phyloP scores from a whole-genome alignment of 2,113 vertebrate species.

The Sturnira hondurensis region DNA sequence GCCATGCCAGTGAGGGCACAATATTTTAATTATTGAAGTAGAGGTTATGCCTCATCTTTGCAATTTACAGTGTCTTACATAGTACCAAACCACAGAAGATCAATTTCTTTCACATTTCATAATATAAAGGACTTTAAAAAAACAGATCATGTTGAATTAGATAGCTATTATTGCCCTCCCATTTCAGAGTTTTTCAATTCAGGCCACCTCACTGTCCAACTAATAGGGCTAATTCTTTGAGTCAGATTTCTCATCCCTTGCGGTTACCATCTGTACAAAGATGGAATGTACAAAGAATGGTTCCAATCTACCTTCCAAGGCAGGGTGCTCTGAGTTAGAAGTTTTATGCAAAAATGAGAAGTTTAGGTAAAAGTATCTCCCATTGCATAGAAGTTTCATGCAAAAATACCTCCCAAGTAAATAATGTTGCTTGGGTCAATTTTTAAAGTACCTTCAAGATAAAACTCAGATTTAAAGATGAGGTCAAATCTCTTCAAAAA shows the following conservation, averaged over 20 bases:
- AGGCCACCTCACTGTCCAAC: background rate
- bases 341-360: background rate
- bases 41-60: background rate
- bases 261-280: accelerated
- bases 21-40: background rate
- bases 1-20: too few species aligned
- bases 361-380: too few species aligned
- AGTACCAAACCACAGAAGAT: background rate
- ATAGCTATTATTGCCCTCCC: background rate
- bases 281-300: too few species aligned
- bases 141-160: background rate
- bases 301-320: background rate
- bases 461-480: constrained; percentile 47
- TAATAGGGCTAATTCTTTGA: background rate
- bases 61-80: background rate
- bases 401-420: background rate
- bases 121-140: background rate
- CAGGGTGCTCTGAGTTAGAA: background rate
- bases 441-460: background rate
- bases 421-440: background rate
- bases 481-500: background rate
- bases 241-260: background rate
- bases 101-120: background rate
- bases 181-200: background rate
- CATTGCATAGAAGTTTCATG: too few species aligned